Conservation (phyloP, 2,797 vertebrate species). For the Petrocephalus schoutedeni region DNA sequence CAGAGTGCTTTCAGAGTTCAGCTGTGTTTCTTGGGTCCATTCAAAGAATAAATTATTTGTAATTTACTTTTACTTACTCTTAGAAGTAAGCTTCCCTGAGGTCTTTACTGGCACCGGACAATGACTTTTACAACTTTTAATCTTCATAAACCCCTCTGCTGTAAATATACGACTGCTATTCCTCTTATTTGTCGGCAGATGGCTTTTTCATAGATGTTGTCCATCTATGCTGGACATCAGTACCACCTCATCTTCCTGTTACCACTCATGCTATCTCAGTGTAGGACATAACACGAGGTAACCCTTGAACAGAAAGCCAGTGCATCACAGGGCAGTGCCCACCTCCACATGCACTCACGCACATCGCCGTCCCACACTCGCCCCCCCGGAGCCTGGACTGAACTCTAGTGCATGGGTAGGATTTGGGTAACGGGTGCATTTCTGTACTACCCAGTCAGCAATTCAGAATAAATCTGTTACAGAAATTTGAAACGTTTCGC, state of each 20-base stretch:
- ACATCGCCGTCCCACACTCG: not conserved
- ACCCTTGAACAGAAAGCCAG: not conserved
- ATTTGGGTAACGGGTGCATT: not conserved
- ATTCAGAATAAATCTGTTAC: not conserved
- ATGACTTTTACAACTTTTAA: not conserved
- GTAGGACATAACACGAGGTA: not conserved
- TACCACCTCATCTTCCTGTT: not conserved
- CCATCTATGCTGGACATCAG: not conserved
- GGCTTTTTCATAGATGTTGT: not conserved
- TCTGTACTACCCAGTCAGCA: not conserved
- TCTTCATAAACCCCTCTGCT: not conserved
- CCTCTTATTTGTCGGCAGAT: not conserved
- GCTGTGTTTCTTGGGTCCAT: not conserved
- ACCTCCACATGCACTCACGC: not conserved
- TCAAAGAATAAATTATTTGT: not conserved
- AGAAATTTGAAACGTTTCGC: not conserved
- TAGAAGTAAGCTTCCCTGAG: not conserved
- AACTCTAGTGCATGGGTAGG: not conserved
- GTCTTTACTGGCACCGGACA: not conserved
- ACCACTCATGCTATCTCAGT: not conserved
- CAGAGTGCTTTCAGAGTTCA: not conserved
- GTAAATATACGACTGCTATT: not conserved
- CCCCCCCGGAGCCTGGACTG: not conserved
- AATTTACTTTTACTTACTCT: not conserved
- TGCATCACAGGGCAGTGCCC: not conserved